These are phyloP conservation scores for Parapristionchus giblindavisi DNA, from an alignment of 2,888 invertebrate genomes.

Conservation along the genomic window DNA sequence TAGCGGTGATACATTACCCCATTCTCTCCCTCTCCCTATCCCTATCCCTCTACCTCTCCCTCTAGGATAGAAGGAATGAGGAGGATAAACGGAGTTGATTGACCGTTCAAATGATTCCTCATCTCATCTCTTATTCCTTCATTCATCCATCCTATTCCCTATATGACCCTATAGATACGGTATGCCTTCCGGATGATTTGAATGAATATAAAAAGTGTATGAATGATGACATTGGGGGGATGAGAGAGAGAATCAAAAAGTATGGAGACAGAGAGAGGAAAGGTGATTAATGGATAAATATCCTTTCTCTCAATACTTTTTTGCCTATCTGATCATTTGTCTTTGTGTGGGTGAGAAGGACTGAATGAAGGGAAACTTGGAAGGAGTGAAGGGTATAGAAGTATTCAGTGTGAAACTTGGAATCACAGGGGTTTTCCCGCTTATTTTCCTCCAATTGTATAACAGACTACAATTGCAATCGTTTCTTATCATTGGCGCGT, in stretches of 20 bases:
- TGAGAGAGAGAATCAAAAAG: conserved; percentile 21
- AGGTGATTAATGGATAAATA: conserved; percentile 5
- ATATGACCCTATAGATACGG: conserved; percentile 9
- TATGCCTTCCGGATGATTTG: no score
- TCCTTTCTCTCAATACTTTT: conserved; percentile 21
- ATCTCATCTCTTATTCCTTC: background rate
- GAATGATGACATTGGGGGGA: conserved; percentile 19
- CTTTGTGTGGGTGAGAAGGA: conserved; percentile 13
- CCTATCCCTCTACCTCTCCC: conserved; percentile 10
- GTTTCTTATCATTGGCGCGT: no score
- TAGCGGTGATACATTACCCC: conserved; percentile 32
- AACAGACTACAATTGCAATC: no score
- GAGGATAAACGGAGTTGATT: conserved; percentile 21
- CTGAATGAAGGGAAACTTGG: background rate
- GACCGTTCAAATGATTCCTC: conserved; percentile 18
- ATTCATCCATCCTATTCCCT: background rate
- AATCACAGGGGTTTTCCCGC: no score
- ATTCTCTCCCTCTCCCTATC: background rate
- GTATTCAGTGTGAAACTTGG: no score
- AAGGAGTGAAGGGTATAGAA: no score
- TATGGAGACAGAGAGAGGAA: no score
- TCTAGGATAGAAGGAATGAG: no score
- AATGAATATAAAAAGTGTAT: no score
- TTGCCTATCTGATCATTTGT: background rate
- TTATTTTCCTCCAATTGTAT: no score